phyloP scores from a whole-genome alignment of 1,140 invertebrate species.

The Fopius arisanus region DNA sequence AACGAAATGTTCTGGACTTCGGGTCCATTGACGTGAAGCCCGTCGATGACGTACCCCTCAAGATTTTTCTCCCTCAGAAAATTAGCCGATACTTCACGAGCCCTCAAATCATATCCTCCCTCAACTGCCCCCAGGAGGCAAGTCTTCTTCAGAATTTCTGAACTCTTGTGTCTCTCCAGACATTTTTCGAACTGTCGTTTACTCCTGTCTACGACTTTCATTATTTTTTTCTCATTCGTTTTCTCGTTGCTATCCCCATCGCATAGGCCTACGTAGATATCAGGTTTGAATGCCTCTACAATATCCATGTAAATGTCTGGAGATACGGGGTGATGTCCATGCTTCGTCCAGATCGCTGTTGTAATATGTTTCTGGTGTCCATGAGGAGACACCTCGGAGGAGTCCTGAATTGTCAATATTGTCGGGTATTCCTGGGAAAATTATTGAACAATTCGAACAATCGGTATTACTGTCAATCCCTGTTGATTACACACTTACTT shows the following conservation, averaged over 20 bases:
- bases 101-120: constrained; percentile 73
- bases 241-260: constrained; percentile 80
- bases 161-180: constrained; percentile 67
- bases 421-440: constrained; percentile 69
- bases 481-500: constrained; percentile 51
- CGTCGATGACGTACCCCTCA: constrained; percentile 80
- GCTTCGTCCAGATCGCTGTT: constrained; percentile 76
- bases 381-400: constrained; percentile 66
- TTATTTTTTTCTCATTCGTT: constrained; percentile 73
- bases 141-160: constrained; percentile 60
- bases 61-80: constrained; percentile 68
- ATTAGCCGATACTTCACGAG: constrained; percentile 70
- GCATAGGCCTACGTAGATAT: constrained; percentile 79
- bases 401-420: constrained; percentile 73
- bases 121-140: constrained; percentile 76
- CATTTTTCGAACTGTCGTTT: constrained; percentile 69
- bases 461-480: no score
- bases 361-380: constrained; percentile 75
- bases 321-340: constrained; percentile 73
- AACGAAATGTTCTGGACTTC: constrained; percentile 67
- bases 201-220: constrained; percentile 73
- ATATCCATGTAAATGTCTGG: constrained; percentile 76
- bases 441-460: no score
- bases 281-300: constrained; percentile 78
- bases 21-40: constrained; percentile 77